Evolutionary conservation across 2,888 invertebrate genomes (phyloP), one percentile per base, ranked within the genome.

Genomic region (Tetropium fuscum): DNA sequence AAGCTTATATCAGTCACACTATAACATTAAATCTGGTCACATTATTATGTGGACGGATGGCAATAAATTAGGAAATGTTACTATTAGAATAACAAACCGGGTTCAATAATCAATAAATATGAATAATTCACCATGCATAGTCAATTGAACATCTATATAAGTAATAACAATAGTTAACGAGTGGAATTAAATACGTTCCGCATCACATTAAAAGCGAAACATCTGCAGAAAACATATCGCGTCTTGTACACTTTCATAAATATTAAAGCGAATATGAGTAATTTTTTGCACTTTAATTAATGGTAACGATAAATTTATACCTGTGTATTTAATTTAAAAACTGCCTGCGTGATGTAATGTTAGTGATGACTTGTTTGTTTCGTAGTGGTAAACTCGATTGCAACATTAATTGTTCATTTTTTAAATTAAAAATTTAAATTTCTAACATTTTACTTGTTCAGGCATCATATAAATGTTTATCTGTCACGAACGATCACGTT

Each of bases 341-440:
- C 61, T 57, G 44, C 13, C 25, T 51, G 58, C 58, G 57, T 64
- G 67, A 64, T 65, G 54, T 57, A 63, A 69, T 70, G 66, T 57
- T 68, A 65, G 71, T 69, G 69, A 66, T 69, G 70, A 63, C 63
- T 72, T 60, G 67, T 67, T 71, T 75, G 74, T 74, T 72, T 64
- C 60, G 38, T 68, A 73, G 75, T 74, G 70, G 67, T 74, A 68
- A 65, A 74, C 66, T 71, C 68, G 69, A 70, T 66, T 74, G 73
- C 72, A 64, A 72, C 68, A 67, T 68, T 73, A 73, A 75, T 75
- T 75, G 74, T 68, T 65, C 56, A 59, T 60, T 62, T 60, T 55
- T 55, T 22, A 48, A 60, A 69, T 69, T 60, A 60, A 45, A 64
- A 67, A 67, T 64, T 62, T 55, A 57, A 62, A 58, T 63, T 38